Evolutionary conservation across 2,888 invertebrate species (phyloP).

Genomic region (Cryptocephalus moraei): DNA sequence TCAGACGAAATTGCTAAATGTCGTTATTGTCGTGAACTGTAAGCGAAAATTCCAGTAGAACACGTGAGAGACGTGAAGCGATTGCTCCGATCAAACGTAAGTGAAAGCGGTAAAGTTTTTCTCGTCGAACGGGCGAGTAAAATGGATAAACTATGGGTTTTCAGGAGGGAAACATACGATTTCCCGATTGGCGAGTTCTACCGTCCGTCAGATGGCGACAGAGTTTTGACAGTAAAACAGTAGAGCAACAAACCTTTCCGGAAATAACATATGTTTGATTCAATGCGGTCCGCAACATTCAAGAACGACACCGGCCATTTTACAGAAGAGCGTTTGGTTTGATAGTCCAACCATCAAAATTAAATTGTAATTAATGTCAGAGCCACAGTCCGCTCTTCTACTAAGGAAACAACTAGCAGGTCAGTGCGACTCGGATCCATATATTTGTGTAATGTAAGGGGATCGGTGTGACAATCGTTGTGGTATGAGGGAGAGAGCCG

Average conservation of each 20-base stretch:
- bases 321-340: conserved; percentile 45
- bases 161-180: neutral
- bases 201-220: conserved; percentile 10
- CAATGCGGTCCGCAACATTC: conserved; percentile 27
- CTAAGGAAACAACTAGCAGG: conserved; percentile 94
- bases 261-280: conserved; percentile 39
- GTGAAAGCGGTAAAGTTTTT: too few relatives aligned
- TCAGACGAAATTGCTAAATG: too few relatives aligned
- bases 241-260: conserved; percentile 28
- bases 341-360: conserved; percentile 50
- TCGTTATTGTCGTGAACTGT: too few relatives aligned
- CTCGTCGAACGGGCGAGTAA: too few relatives aligned
- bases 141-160: too few relatives aligned
- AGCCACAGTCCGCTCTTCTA: conserved; percentile 90
- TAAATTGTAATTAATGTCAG: conserved; percentile 85
- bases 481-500: too few relatives aligned
- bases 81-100: too few relatives aligned
- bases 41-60: too few relatives aligned
- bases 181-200: neutral
- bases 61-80: too few relatives aligned
- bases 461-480: too few relatives aligned
- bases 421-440: conserved; percentile 40
- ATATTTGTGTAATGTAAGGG: neutral
- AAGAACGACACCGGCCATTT: conserved; percentile 55
- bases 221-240: conserved; percentile 18